These are phyloP conservation scores for Strigamia crassipes DNA, from an alignment of 2,888 invertebrate genomes.

Conservation along the genomic window DNA sequence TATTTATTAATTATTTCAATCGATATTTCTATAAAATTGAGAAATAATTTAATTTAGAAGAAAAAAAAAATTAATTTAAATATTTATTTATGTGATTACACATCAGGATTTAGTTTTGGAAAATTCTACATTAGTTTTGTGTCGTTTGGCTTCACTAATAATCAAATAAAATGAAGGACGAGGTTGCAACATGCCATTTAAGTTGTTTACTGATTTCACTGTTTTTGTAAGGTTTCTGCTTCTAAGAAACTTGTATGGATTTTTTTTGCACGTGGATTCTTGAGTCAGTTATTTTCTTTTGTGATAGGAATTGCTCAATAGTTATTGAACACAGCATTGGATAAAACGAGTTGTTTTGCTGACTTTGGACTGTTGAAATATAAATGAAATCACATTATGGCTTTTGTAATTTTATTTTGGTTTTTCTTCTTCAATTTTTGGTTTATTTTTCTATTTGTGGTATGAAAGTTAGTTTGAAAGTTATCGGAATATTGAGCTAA, in stretches of 20 bases:
- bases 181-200: not conserved
- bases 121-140: too few species aligned
- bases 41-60: too few species aligned
- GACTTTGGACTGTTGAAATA: not conserved
- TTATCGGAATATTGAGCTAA: not conserved
- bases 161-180: not conserved
- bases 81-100: too few species aligned
- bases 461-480: not conserved
- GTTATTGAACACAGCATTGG: not conserved
- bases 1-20: too few species aligned
- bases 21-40: too few species aligned
- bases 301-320: conserved; percentile 27
- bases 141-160: too few species aligned
- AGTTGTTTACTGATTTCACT: not conserved
- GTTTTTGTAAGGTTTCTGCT: not conserved
- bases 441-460: not conserved
- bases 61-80: too few species aligned
- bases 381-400: not conserved
- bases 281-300: not conserved
- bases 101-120: too few species aligned
- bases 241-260: conserved; percentile 1
- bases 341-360: not conserved
- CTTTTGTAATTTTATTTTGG: not conserved
- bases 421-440: not conserved
- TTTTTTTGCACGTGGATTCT: not conserved